Conservation (phyloP, 1,140 invertebrate genomes). For the Drosophila rhopaloa region DNA sequence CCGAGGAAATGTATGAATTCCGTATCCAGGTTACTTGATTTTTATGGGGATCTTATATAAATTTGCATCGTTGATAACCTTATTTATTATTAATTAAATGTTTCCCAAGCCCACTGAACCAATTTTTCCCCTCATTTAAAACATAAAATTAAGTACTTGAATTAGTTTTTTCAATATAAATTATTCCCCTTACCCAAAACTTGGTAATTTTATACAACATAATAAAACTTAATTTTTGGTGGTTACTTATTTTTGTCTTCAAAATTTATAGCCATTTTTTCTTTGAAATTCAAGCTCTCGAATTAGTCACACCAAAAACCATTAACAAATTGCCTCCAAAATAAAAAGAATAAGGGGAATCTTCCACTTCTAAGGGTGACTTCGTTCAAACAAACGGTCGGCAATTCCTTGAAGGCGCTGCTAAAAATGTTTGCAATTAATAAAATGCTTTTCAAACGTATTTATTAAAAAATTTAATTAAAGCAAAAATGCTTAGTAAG, state of each 20-base stretch:
- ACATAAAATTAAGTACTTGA: no score
- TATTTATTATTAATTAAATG: no score
- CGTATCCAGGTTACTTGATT: background rate
- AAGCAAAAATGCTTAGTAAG: constrained; percentile 54
- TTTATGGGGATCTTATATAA: background rate
- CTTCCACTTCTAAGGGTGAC: background rate
- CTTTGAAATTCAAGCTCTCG: constrained; percentile 6
- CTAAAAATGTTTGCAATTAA: constrained; percentile 40
- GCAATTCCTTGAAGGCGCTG: constrained; percentile 30
- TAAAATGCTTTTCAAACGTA: constrained; percentile 22
- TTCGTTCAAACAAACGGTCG: background rate
- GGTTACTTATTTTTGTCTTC: background rate
- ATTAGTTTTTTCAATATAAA: no score
- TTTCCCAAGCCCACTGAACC: no score
- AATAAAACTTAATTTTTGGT: background rate
- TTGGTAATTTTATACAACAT: background rate
- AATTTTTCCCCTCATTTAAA: no score
- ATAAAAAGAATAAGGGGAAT: background rate
- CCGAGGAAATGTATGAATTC: background rate
- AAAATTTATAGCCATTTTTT: constrained; percentile 30
- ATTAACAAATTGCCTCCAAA: constrained; percentile 26
- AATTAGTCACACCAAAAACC: constrained; percentile 39
- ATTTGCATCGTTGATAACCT: no score
- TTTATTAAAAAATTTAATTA: constrained; percentile 60
- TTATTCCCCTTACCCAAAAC: background rate